Evolutionary conservation across 2,888 invertebrate species (phyloP), one percentile per base, ranked within the genome.

Genomic region (Tolmerus cingulatus): DNA sequence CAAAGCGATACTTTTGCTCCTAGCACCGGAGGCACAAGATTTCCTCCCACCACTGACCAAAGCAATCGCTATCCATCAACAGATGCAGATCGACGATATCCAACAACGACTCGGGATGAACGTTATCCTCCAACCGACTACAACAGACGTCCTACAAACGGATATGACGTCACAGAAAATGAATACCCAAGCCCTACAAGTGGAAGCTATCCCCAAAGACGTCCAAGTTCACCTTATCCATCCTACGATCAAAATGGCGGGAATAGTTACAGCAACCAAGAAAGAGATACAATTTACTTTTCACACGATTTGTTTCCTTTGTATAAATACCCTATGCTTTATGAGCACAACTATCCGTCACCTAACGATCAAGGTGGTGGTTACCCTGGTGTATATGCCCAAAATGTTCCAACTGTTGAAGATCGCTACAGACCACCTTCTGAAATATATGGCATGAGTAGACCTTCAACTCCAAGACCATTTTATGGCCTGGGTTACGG

Each of bases 241-340:
- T 76, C 84, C 1, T 78, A 85, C 27, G 85, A 87, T 37, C 77
- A 40, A 30, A 79, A 79, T 27, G 23, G 16, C 14, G 43, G 23
- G 16, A 46, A 78, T 74, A 23, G 40, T 14, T 81, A 82, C 55
- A 82, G 74, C 2, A 46, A 74, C 14, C 23, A 86, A 8, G 87
- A 89, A 1, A 88, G 89, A 14, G 92, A 92, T 90, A 91, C 91
- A 14, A 89, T 92, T 66, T 92, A 91, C 77, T 92, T 92, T 88
- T 91, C 92, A 1, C 92, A 92, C 14, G 92, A 92, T 78, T 89
- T 91, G 3, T 91, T 91, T 89, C 92, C 92, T 0, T 89, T 92
- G 0, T 93, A 92, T 88, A 91, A 92, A 87, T 91, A 92, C 88
- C 93, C 93, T 7, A 92, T 90, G 88, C 89, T 92, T n/a, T 93